Base-by-base conservation (phyloP, 30 jellyfish, hydroid and myxozoan genomes). In the Turritopsis rubra region DNA sequence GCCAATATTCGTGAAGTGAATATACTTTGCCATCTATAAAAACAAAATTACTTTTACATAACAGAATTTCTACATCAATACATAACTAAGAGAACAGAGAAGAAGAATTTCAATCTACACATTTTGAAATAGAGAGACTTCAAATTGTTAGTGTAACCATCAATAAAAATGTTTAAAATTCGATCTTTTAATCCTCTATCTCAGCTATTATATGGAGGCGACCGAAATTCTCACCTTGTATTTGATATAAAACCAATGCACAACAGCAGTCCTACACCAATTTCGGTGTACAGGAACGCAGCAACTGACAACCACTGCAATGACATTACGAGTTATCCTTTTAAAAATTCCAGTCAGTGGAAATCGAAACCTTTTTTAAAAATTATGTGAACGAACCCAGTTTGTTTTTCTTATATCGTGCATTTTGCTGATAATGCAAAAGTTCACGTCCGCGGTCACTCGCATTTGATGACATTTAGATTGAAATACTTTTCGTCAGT, bases 291-390 rank as follows among this genome's bases (percentile, higher is more conserved):
- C 21, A 93, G 94, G 74, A 88, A 93, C 1, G 97, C 99, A 23
- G 99, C 99, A 1, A 96, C 99, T 1, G 99, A 93, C n/a, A 93
- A 31, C 99, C 99, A 93, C 92, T 93, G 96, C 26, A 93, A 71
- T 1, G 99, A 84, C 82, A 89, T 90, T 87, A n/a, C n/a, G n/a
- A n/a, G n/a, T n/a, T n/a, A n/a, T n/a, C n/a, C n/a, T n/a, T n/a
- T n/a, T n/a, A n/a, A n/a, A n/a, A n/a, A n/a, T n/a, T n/a, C n/a
- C n/a, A n/a, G n/a, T n/a, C 60, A 5, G 13, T 3, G 9, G 13
- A 41, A 41, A 41, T 5, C 60, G 60, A 41, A 41, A 41, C 60
- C n/a, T 41, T 41, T 41, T 3, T 3, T 41, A 41, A 5, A 3
- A 13, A 3, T 41, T 5, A 41, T 5, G 60, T 3, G 60, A 41